These are phyloP conservation scores for Noctua comes DNA, from an alignment of 2,888 invertebrate genomes.

Conservation along the genomic window DNA sequence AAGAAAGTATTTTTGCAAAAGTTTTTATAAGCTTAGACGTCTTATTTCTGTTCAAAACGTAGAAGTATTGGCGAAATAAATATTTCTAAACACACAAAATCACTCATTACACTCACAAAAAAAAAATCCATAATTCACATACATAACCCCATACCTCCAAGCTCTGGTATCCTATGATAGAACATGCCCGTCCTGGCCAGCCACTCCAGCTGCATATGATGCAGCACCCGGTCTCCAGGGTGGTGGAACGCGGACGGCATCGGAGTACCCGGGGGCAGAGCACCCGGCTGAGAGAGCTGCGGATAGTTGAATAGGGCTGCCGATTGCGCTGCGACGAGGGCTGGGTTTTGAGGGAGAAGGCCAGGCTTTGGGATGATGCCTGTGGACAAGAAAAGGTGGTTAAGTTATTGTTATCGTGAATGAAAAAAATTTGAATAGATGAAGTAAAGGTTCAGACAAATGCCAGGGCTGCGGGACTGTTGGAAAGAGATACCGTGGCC, in stretches of 20 bases:
- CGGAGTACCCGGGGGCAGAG: slow-evolving; percentile 82
- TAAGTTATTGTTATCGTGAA: not conserved
- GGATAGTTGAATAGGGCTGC: slow-evolving; percentile 85
- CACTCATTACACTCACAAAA: not conserved
- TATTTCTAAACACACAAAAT: not conserved
- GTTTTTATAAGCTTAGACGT: too few species aligned
- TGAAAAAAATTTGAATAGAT: not conserved
- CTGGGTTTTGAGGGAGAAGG: slow-evolving; percentile 89
- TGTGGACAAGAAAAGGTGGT: slow-evolving; percentile 60
- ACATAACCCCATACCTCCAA: slow-evolving; percentile 91
- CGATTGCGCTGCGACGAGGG: slow-evolving; percentile 89
- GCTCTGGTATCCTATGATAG: slow-evolving; percentile 96
- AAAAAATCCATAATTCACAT: slow-evolving; percentile 31
- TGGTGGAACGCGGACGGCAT: slow-evolving; percentile 88
- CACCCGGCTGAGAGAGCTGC: slow-evolving; percentile 74
- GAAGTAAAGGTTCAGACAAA: not conserved
- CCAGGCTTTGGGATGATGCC: slow-evolving; percentile 92
- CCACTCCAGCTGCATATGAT: slow-evolving; percentile 97
- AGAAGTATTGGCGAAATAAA: too few species aligned
- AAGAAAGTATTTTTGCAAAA: too few species aligned
- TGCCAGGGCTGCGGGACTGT: too few species aligned
- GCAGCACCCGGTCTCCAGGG: slow-evolving; percentile 91
- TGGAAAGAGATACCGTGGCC: too few species aligned
- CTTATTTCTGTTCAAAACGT: too few species aligned
- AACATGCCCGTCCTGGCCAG: slow-evolving; percentile 97